A percentile compares a stretch with the other conserved stretches of the same genome.
Evolutionary conservation across 2,888 invertebrate genomes (phyloP).

Genomic region (Pterostichus niger): DNA sequence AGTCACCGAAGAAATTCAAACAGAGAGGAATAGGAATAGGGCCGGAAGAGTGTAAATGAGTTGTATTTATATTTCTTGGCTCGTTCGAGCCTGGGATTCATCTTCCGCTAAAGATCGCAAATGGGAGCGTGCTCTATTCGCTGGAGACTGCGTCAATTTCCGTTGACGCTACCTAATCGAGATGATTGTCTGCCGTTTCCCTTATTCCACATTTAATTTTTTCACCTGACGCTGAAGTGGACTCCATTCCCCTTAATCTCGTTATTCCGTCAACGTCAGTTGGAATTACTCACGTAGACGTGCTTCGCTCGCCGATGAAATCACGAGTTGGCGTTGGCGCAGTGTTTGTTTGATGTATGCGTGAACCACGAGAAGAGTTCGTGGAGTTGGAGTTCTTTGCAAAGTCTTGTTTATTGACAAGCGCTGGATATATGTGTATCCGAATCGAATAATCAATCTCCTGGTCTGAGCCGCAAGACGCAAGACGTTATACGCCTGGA

Average conservation of each 20-base stretch:
- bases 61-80: conserved; percentile 47
- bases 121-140: conserved; percentile 10
- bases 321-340: background rate
- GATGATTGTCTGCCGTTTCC: conserved; percentile 48
- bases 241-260: conserved; percentile 57
- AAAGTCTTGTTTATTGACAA: conserved; percentile 66
- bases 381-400: conserved; percentile 40
- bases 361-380: background rate
- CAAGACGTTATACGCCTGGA: conserved; percentile 46
- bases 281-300: conserved; percentile 25
- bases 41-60: conserved; percentile 30
- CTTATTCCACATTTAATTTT: conserved; percentile 60
- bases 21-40: background rate
- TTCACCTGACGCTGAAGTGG: conserved; percentile 51
- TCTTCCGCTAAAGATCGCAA: conserved; percentile 39
- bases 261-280: conserved; percentile 61
- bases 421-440: conserved; percentile 56
- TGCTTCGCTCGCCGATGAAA: background rate
- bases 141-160: conserved; percentile 50
- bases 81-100: conserved; percentile 25
- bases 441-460: conserved; percentile 65
- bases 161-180: conserved; percentile 50
- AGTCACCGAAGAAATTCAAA: background rate
- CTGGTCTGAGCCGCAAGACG: background rate
- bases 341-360: conserved; percentile 35